phyloP scores from a whole-genome alignment of 1,140 invertebrate species.

The Bombus superbus region DNA sequence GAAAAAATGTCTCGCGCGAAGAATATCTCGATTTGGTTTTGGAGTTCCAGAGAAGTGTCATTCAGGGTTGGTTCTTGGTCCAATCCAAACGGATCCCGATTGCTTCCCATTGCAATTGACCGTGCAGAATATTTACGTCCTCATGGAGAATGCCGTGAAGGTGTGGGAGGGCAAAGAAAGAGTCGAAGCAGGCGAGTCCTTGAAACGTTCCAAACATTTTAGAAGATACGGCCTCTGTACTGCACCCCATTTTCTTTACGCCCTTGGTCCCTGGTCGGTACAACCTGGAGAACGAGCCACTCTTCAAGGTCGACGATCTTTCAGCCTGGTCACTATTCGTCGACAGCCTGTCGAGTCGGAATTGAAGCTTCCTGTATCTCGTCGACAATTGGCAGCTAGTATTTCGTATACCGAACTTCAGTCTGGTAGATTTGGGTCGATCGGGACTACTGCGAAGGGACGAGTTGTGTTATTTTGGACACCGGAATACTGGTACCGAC shows the following conservation, averaged over 20 bases:
- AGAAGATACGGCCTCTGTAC: constrained; percentile 80
- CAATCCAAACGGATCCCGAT: constrained; percentile 9
- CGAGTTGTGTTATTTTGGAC: constrained; percentile 83
- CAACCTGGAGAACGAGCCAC: constrained; percentile 79
- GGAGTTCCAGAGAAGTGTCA: constrained; percentile 82
- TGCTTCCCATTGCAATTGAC: neutral
- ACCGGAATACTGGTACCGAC: constrained; percentile 84
- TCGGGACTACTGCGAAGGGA: constrained; percentile 52
- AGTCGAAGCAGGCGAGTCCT: constrained; percentile 13
- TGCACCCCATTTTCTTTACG: constrained; percentile 80
- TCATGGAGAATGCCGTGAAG: constrained; percentile 74
- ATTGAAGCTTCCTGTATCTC: constrained; percentile 78
- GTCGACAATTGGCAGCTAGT: constrained; percentile 78
- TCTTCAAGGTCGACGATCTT: constrained; percentile 76
- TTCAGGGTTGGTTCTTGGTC: constrained; percentile 75
- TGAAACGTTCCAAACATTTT: constrained; percentile 68
- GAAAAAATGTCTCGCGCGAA: constrained; percentile 32
- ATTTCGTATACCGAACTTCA: constrained; percentile 78
- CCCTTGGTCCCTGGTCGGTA: constrained; percentile 82
- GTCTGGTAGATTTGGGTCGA: constrained; percentile 50
- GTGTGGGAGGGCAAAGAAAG: constrained; percentile 70
- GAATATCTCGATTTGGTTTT: constrained; percentile 79
- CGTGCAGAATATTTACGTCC: constrained; percentile 48
- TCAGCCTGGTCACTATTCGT: constrained; percentile 77
- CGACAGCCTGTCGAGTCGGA: constrained; percentile 73